A percentile compares a stretch with the other conserved stretches of the same genome.
phyloP scores from a whole-genome alignment of 2,113 vertebrate genomes.

The Hepsetus odoe region DNA sequence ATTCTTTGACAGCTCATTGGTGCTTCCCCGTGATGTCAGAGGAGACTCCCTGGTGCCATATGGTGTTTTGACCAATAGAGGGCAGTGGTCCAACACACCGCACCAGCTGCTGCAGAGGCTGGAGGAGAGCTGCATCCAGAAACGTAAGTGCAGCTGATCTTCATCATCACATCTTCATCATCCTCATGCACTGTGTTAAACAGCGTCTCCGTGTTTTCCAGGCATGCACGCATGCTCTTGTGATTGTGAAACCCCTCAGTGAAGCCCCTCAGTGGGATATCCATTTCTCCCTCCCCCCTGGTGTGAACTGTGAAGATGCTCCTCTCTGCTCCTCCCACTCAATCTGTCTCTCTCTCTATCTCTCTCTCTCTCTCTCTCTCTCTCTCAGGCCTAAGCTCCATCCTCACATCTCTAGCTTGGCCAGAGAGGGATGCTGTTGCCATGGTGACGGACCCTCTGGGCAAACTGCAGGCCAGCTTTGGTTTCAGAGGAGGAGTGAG shows the following conservation, averaged over 20 bases:
- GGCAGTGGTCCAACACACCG: conserved; percentile 12
- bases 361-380: too few relatives aligned
- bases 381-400: conserved; percentile 40
- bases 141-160: conserved; percentile 21
- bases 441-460: conserved; percentile 54
- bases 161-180: not conserved
- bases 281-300: conserved; percentile 3
- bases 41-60: not conserved
- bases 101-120: not conserved
- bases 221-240: not conserved
- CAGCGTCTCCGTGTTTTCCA: not conserved
- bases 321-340: conserved; percentile 38
- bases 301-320: conserved; percentile 41
- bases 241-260: not conserved
- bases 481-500: conserved; percentile 39
- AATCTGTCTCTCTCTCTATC: too few relatives aligned
- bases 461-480: conserved; percentile 51
- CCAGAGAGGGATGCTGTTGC: conserved; percentile 55
- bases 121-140: conserved; percentile 2
- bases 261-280: not conserved
- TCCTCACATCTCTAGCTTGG: conserved; percentile 43
- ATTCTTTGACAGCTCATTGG: not conserved
- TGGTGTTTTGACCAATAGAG: conserved; percentile 25
- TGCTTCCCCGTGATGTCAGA: conserved; percentile 1
- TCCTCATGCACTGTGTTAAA: not conserved